phyloP scores from a whole-genome alignment of 1,140 invertebrate genomes.

The Spodoptera frugiperda region DNA sequence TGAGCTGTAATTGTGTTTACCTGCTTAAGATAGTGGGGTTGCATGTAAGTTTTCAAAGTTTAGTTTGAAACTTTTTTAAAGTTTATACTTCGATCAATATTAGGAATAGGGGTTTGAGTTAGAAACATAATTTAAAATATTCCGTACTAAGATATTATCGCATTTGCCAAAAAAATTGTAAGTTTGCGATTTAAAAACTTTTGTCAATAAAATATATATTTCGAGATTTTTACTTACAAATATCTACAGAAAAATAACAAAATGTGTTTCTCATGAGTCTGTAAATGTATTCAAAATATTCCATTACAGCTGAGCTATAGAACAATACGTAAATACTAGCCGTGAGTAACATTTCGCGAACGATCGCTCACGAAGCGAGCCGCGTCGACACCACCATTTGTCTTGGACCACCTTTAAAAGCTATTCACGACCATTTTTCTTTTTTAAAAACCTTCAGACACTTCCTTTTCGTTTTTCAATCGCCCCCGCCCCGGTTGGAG shows the following conservation, averaged over 20 bases:
- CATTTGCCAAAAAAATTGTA: not conserved
- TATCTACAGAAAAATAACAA: too few relatives aligned
- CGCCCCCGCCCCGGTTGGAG: slow-evolving; percentile 64
- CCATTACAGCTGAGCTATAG: not conserved
- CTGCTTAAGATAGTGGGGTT: slow-evolving; percentile 11
- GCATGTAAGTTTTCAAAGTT: too few relatives aligned
- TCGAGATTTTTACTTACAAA: too few relatives aligned
- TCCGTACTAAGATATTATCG: not conserved
- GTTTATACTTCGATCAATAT: too few relatives aligned
- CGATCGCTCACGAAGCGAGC: slow-evolving; percentile 52
- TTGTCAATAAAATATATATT: too few relatives aligned
- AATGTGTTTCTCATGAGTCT: too few relatives aligned
- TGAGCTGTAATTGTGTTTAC: slow-evolving; percentile 25
- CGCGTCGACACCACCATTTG: slow-evolving; percentile 73
- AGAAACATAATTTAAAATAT: too few relatives aligned
- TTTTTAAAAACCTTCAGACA: slow-evolving; percentile 84
- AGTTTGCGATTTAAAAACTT: too few relatives aligned
- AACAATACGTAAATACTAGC: slow-evolving; percentile 16
- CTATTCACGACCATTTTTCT: slow-evolving; percentile 83
- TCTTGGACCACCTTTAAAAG: slow-evolving; percentile 80
- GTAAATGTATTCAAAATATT: too few relatives aligned
- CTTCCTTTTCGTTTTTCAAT: slow-evolving; percentile 84
- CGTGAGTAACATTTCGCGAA: slow-evolving; percentile 18
- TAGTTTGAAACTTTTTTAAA: not conserved
- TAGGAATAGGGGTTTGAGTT: too few relatives aligned